These are phyloP conservation scores for Bombus terrestris DNA, from an alignment of 1,140 invertebrate species.

Conservation along the genomic window DNA sequence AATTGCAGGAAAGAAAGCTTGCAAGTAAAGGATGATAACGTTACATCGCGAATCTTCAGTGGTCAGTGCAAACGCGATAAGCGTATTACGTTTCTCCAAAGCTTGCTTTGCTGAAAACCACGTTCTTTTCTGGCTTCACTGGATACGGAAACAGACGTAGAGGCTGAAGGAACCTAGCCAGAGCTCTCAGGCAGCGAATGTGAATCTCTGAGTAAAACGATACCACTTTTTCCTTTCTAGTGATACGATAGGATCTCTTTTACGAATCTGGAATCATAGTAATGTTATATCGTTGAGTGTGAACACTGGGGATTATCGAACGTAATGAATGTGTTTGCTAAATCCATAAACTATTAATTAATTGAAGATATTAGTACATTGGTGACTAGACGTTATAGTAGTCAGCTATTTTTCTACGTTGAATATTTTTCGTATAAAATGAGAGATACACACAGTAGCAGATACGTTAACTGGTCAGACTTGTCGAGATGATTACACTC, in stretches of 20 bases:
- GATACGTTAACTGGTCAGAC: no score
- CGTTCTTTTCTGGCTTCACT: no score
- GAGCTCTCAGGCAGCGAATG: neutral
- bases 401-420: no score
- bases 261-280: neutral
- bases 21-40: neutral
- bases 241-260: neutral
- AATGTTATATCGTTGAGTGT: neutral
- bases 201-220: neutral
- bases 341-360: neutral
- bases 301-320: neutral
- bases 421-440: no score
- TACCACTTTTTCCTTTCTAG: neutral
- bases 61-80: neutral
- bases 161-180: neutral
- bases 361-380: neutral
- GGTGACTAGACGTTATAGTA: no score
- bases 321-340: neutral
- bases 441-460: no score
- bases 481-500: no score
- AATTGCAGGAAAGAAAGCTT: neutral
- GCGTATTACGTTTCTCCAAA: neutral
- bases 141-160: neutral
- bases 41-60: neutral
- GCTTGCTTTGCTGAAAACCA: neutral